phyloP scores from a whole-genome alignment of 2,113 vertebrate genomes.

The Hippocampus abdominalis region DNA sequence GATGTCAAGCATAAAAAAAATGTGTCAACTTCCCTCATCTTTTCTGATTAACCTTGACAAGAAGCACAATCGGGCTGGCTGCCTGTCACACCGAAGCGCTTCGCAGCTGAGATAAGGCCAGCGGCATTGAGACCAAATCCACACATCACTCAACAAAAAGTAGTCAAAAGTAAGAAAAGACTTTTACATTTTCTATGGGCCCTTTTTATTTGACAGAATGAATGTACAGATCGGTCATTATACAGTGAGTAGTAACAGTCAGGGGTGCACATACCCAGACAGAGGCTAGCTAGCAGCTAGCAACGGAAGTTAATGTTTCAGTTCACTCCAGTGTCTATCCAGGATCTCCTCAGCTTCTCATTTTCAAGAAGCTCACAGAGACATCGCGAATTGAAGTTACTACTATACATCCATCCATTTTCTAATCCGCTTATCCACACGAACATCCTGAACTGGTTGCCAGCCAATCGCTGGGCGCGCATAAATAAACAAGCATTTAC shows the following conservation, averaged over 20 bases:
- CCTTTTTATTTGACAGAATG: not conserved
- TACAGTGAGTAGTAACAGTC: not conserved
- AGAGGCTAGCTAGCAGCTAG: too few species aligned
- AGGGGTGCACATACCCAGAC: too few species aligned
- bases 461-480: too few species aligned
- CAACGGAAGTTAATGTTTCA: too few species aligned
- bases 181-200: not conserved
- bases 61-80: conserved; percentile 22
- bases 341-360: too few species aligned
- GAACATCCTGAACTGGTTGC: too few species aligned
- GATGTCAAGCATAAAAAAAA: conserved; percentile 19
- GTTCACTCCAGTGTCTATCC: too few species aligned
- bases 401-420: too few species aligned
- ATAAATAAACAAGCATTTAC: too few species aligned
- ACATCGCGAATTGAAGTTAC: too few species aligned
- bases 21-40: conserved; percentile 22
- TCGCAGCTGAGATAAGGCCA: conserved; percentile 11
- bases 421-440: too few species aligned
- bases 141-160: not conserved
- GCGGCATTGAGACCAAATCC: not conserved
- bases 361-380: too few species aligned
- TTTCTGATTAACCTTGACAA: conserved; percentile 34
- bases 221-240: not conserved
- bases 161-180: conserved; percentile 8
- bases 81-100: conserved; percentile 21